Evolutionary conservation across 2,113 vertebrate species (phyloP).

Genomic region (Hyperopisus bebe): DNA sequence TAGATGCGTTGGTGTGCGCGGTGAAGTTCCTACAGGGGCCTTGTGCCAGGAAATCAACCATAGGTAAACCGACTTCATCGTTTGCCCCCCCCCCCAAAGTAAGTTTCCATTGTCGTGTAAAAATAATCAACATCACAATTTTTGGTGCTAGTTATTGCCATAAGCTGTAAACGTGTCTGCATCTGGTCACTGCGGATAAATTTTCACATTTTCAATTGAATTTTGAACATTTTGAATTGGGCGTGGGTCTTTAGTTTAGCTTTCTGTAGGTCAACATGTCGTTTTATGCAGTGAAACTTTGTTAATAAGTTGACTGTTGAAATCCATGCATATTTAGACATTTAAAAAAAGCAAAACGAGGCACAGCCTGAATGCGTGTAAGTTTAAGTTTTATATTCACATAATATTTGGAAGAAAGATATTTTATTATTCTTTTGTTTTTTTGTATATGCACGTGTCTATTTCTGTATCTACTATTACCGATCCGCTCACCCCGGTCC

Average conservation of each 20-base stretch:
- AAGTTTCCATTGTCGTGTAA: neutral
- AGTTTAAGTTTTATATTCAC: neutral
- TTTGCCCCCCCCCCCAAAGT: neutral
- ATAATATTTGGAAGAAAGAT: neutral
- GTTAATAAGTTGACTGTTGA: neutral
- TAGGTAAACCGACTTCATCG: neutral
- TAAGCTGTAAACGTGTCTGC: neutral
- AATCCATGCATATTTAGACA: neutral
- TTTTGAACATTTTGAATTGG: neutral
- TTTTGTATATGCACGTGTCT: neutral
- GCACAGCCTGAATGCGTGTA: neutral
- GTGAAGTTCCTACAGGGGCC: neutral
- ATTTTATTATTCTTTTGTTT: neutral
- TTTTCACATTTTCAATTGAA: too few species aligned
- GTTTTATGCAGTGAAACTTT: neutral
- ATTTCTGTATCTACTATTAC: neutral
- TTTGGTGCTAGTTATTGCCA: neutral
- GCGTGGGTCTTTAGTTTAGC: neutral
- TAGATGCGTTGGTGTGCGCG: neutral
- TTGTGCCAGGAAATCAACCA: neutral
- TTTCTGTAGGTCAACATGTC: neutral
- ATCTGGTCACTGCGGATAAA: neutral
- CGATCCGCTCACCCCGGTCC: neutral
- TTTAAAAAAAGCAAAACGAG: neutral
- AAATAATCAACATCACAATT: neutral